phyloP scores from a whole-genome alignment of 2,113 vertebrate species.

The Microcebus ravelobensis region DNA sequence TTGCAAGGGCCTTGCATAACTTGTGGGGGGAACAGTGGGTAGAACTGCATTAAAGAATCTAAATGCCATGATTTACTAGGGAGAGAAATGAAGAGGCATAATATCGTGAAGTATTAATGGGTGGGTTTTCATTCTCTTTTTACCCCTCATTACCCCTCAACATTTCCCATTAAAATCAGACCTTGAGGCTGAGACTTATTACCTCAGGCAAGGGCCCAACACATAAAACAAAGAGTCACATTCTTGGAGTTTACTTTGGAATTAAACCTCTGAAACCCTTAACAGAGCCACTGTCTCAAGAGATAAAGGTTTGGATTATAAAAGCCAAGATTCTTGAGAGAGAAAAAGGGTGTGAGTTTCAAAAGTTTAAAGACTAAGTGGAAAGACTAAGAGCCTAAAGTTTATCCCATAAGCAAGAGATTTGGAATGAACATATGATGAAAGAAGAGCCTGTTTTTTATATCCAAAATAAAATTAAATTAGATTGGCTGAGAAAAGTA shows the following conservation, averaged over 20 bases:
- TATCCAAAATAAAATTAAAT: slow-evolving; percentile 43
- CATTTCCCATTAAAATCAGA: slow-evolving; percentile 65
- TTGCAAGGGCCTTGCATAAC: neutral
- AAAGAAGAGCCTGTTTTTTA: neutral
- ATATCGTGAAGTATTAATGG: slow-evolving; percentile 30
- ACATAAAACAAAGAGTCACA: slow-evolving; percentile 56
- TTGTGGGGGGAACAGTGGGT: neutral
- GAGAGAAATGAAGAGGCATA: slow-evolving; percentile 39
- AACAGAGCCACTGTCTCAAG: slow-evolving; percentile 5
- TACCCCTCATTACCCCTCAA: slow-evolving; percentile 59
- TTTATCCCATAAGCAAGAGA: neutral
- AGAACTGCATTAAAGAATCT: neutral
- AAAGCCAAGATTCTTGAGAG: neutral
- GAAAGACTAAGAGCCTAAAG: neutral
- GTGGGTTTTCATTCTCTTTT: slow-evolving; percentile 67
- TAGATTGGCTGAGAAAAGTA: neutral
- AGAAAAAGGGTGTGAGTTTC: slow-evolving; percentile 4
- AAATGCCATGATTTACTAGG: slow-evolving; percentile 56
- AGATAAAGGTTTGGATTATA: neutral
- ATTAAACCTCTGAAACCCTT: slow-evolving; percentile 41
- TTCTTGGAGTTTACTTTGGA: slow-evolving; percentile 51
- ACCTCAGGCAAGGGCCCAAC: slow-evolving; percentile 27
- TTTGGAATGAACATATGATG: neutral
- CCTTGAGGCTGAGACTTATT: slow-evolving; percentile 63
- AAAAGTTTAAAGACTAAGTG: slow-evolving; percentile 21